Evolutionary conservation across 2,888 invertebrate species (phyloP).

Genomic region (Cataglyphis albicans): DNA sequence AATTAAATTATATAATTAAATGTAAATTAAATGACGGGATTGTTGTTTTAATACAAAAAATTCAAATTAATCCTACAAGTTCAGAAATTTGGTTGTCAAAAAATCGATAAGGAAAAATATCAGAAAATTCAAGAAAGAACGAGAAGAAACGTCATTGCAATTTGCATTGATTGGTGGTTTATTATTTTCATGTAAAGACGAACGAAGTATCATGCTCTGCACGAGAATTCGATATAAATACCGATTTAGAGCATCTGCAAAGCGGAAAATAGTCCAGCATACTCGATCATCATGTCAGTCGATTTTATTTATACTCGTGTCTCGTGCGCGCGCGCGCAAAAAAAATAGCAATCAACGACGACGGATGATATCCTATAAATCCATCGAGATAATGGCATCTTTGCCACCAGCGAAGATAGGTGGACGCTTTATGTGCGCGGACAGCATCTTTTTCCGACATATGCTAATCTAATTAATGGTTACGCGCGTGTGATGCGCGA

Average conservation of each 20-base stretch:
- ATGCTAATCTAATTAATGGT: slow-evolving; percentile 71
- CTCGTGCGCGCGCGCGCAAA: neutral
- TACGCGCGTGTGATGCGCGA: slow-evolving; percentile 41
- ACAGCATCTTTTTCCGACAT: slow-evolving; percentile 70
- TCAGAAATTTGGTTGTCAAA: neutral
- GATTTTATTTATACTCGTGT: slow-evolving; percentile 13
- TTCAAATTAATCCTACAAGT: neutral
- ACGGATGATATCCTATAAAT: slow-evolving; percentile 63
- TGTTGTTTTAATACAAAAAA: neutral
- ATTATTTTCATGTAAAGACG: neutral
- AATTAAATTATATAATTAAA: neutral
- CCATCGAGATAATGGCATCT: slow-evolving; percentile 39
- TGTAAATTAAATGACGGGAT: slow-evolving; percentile 53
- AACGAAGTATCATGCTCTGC: neutral
- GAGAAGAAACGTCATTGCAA: neutral
- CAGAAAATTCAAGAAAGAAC: neutral
- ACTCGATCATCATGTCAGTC: neutral
- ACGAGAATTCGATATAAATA: neutral
- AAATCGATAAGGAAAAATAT: neutral
- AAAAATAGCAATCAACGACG: slow-evolving; percentile 39
- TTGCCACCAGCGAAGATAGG: slow-evolving; percentile 52
- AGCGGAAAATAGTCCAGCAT: slow-evolving; percentile 17
- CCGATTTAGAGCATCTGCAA: neutral
- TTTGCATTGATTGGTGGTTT: neutral
- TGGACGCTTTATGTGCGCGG: slow-evolving; percentile 47